Base-by-base conservation (phyloP, 2,797 vertebrate species). In the Myiotriccus ornatus region DNA sequence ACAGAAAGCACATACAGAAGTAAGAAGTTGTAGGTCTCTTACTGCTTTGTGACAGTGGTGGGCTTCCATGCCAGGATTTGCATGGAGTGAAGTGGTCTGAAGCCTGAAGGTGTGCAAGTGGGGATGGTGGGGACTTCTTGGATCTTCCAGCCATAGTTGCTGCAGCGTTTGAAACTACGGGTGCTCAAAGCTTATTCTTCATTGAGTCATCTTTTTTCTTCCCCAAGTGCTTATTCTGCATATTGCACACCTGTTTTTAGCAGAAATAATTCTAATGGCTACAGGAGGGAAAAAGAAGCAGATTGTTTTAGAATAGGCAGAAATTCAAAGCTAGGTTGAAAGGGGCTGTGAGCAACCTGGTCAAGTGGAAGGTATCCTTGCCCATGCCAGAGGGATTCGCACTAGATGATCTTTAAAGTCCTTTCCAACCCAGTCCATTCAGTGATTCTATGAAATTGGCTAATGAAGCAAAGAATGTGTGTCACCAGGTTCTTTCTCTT, bases 131-230 rank as follows among this genome's bases (percentile, higher is more conserved):
- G 25, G 17, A 2, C 32, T 64, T 53, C 16, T 43, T 71, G 23
- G 25, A 14, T 79, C 53, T 6, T 87, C 16, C 1, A 17, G 30
- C 24, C 9, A 1, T 5, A 23, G 18, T 30, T 67, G 39, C 77
- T 87, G 78, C 37, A 22, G 0, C 0, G 0, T 53, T 90, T 1
- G 5, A 69, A 93, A 46, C 14, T 1, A 2, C 57, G n/a, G 19
- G 32, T 71, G 35, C n/a, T 84, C 65, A 68, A 43, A 68, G 68
- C 39, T 69, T 57, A 1, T 4, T 79, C 55, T 90, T 81, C 59
- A 50, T 93, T 87, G 84, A 89, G 71, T 89, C 7, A 4, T 65
- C 53, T 10, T 78, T 55, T 74, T 94, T 90, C 65, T 79, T 91
- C 39, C 28, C 11, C 7, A 43, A 55, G 52, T 95, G 79, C 91